phyloP scores from a whole-genome alignment of 2,888 invertebrate genomes.

The Stomorhina lunata region DNA sequence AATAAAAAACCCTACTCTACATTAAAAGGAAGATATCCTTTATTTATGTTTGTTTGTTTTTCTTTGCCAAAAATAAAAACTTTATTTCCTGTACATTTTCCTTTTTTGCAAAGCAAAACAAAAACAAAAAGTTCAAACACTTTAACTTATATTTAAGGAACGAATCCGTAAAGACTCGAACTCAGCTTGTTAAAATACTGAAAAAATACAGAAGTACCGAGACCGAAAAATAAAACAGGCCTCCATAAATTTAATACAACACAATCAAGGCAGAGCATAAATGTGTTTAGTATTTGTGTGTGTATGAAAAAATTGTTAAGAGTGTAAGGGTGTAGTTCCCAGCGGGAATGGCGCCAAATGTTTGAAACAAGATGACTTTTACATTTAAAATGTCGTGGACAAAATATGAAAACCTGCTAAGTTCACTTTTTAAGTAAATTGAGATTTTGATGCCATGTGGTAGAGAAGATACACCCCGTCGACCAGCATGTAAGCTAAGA shows the following conservation, averaged over 20 bases:
- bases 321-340: not conserved
- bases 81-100: not conserved
- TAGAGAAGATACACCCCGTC: too few species aligned
- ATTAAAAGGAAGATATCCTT: not conserved
- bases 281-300: not conserved
- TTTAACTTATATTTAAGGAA: not conserved
- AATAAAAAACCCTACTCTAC: not conserved
- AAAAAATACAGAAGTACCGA: not conserved
- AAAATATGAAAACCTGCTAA: too few species aligned
- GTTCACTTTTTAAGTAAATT: too few species aligned
- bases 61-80: not conserved
- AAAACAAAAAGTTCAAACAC: slow-evolving; percentile 1
- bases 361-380: too few species aligned
- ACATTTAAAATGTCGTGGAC: too few species aligned
- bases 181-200: not conserved
- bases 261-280: slow-evolving; percentile 30
- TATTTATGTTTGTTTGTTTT: not conserved
- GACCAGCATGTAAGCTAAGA: too few species aligned
- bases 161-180: not conserved
- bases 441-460: too few species aligned
- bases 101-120: not conserved
- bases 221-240: not conserved
- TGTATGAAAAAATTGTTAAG: not conserved
- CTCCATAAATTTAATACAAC: slow-evolving; percentile 34
- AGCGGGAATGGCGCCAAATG: too few species aligned